phyloP scores from a whole-genome alignment of 35 echinoderm and acorn worm species.

The Heliocidaris erythrogramma region DNA sequence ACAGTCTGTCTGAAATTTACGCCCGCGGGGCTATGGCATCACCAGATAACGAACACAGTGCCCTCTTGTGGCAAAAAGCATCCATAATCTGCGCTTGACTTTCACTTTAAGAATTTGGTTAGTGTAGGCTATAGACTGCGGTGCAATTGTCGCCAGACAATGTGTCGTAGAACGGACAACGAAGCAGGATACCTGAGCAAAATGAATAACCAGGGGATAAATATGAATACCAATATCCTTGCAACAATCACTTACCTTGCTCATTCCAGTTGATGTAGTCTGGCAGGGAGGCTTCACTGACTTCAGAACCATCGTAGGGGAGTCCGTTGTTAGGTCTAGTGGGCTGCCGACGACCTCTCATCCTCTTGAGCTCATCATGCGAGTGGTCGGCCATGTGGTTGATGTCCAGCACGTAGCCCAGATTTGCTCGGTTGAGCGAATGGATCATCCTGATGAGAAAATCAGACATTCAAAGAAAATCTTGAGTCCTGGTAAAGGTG shows the following conservation, averaged over 20 bases:
- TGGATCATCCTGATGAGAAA: conserved; percentile 71
- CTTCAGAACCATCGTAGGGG: conserved; percentile 52
- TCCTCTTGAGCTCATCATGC: too few species aligned
- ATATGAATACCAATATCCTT: background rate
- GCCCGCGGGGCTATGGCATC: too few species aligned
- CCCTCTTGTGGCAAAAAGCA: too few species aligned
- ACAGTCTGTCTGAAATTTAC: too few species aligned
- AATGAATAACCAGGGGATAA: background rate
- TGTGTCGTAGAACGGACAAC: background rate
- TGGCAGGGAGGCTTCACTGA: conserved; percentile 49
- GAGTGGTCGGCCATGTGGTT: conserved; percentile 76
- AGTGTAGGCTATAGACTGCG: too few species aligned
- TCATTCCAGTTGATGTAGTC: conserved; percentile 80
- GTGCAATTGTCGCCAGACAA: too few species aligned
- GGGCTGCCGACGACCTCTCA: too few species aligned
- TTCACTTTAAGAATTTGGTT: too few species aligned
- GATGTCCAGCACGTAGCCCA: conserved; percentile 64
- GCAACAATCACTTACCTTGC: conserved; percentile 56
- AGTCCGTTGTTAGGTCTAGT: conserved; percentile 53
- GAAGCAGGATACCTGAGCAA: background rate
- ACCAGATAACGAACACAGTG: too few species aligned
- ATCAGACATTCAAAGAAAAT: too few species aligned
- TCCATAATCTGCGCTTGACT: too few species aligned
- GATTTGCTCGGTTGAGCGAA: conserved; percentile 66
- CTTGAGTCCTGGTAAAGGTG: too few species aligned